Percentiles rank a stretch among this genome's conserved stretches.
phyloP scores from a whole-genome alignment of 2,113 vertebrate species.

The Crypturellus undulatus region DNA sequence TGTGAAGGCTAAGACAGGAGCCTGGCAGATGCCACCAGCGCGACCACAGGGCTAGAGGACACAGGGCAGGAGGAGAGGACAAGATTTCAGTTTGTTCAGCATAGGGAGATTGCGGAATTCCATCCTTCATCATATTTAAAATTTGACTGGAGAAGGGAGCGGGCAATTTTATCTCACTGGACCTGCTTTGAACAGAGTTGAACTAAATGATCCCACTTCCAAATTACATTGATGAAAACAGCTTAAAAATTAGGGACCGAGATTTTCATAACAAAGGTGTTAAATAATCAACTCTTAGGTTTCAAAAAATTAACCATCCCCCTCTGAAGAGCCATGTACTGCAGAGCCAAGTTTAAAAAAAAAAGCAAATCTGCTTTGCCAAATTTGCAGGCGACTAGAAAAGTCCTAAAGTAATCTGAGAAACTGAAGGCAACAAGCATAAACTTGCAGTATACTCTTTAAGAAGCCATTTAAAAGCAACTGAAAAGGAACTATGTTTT shows the following conservation, averaged over 20 bases:
- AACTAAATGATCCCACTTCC: not conserved
- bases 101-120: not conserved
- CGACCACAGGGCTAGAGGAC: not conserved
- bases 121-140: not conserved
- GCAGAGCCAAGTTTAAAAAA: not conserved
- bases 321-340: not conserved
- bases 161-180: not conserved
- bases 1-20: not conserved
- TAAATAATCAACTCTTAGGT: not conserved
- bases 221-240: not conserved
- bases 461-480: slow-evolving; percentile 31
- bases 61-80: not conserved
- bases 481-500: not conserved
- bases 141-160: not conserved
- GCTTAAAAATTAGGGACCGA: not conserved
- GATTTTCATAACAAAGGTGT: not conserved
- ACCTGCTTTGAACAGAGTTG: not conserved
- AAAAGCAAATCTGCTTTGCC: not conserved
- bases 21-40: not conserved
- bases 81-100: not conserved
- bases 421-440: not conserved
- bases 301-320: not conserved
- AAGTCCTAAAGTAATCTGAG: not conserved
- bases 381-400: not conserved
- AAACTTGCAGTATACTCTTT: not conserved